Conservation (phyloP, 2,888 invertebrate species). For the Mythimna pallens region DNA sequence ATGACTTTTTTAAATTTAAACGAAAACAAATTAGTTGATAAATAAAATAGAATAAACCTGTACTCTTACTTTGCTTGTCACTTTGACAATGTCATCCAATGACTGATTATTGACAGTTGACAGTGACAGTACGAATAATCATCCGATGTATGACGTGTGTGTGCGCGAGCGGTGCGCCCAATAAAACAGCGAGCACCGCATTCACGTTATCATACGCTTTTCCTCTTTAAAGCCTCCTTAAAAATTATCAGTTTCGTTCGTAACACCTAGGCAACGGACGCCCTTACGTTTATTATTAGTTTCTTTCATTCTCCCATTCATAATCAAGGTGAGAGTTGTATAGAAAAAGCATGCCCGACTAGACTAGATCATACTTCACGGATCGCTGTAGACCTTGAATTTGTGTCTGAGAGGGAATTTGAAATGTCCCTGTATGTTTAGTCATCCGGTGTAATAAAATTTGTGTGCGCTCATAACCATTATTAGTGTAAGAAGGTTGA, state of each 20-base stretch:
- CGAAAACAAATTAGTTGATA: neutral
- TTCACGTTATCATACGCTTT: conserved; percentile 72
- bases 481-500: conserved; percentile 57
- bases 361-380: conserved; percentile 62
- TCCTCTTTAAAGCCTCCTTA: conserved; percentile 62
- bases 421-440: conserved; percentile 74
- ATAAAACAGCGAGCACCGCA: conserved; percentile 70
- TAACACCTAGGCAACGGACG: conserved; percentile 64
- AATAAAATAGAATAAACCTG: neutral
- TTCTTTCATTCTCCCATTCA: conserved; percentile 62
- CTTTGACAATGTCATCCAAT: conserved; percentile 26
- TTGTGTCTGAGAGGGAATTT: conserved; percentile 70
- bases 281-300: conserved; percentile 41
- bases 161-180: conserved; percentile 65
- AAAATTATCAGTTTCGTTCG: conserved; percentile 67
- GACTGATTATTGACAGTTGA: conserved; percentile 28
- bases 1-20: too few relatives aligned
- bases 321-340: conserved; percentile 75
- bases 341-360: conserved; percentile 56
- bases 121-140: conserved; percentile 52
- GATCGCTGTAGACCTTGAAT: conserved; percentile 66
- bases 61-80: neutral
- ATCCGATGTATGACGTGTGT: conserved; percentile 61
- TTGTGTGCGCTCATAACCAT: conserved; percentile 62
- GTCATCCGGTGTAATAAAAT: conserved; percentile 75